A percentile compares a stretch with the other conserved stretches of the same genome.
phyloP scores from a whole-genome alignment of 2,888 invertebrate species.

The Ormia ochracea region DNA sequence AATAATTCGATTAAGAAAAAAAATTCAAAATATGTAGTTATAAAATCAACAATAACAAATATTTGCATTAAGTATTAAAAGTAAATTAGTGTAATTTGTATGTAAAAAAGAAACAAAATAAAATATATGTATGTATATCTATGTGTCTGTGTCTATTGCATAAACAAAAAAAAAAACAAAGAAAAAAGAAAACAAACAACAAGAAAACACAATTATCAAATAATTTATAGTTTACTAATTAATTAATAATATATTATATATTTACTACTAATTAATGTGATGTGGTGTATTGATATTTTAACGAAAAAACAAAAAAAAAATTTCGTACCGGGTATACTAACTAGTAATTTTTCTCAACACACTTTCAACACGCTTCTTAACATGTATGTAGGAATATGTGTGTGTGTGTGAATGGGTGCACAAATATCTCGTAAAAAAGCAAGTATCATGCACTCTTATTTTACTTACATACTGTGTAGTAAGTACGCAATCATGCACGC shows the following conservation, averaged over 20 bases:
- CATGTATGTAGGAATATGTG: not conserved
- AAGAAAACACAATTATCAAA: conserved; percentile 65
- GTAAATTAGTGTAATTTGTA: conserved; percentile 74
- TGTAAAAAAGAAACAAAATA: conserved; percentile 66
- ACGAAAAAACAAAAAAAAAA: conserved; percentile 66
- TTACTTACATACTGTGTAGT: too few species aligned
- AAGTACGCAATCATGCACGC: not conserved
- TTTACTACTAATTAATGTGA: conserved; percentile 72
- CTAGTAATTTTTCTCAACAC: conserved; percentile 39
- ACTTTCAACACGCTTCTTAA: not conserved
- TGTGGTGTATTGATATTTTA: conserved; percentile 75
- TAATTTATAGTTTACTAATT: conserved; percentile 64
- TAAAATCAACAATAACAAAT: conserved; percentile 47
- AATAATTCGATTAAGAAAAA: conserved; percentile 57
- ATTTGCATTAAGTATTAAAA: conserved; percentile 59
- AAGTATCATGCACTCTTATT: too few species aligned
- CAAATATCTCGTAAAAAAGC: not conserved
- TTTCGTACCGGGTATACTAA: conserved; percentile 64
- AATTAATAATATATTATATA: conserved; percentile 69
- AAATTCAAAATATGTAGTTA: conserved; percentile 49
- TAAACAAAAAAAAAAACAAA: conserved; percentile 63
- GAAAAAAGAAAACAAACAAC: too few species aligned
- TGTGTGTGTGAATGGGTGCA: not conserved
- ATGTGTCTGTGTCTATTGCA: conserved; percentile 74
- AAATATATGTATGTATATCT: conserved; percentile 69